These are phyloP conservation scores for Lepidochrysops patricia DNA, from an alignment of 2,888 invertebrate genomes.

Conservation along the genomic window DNA sequence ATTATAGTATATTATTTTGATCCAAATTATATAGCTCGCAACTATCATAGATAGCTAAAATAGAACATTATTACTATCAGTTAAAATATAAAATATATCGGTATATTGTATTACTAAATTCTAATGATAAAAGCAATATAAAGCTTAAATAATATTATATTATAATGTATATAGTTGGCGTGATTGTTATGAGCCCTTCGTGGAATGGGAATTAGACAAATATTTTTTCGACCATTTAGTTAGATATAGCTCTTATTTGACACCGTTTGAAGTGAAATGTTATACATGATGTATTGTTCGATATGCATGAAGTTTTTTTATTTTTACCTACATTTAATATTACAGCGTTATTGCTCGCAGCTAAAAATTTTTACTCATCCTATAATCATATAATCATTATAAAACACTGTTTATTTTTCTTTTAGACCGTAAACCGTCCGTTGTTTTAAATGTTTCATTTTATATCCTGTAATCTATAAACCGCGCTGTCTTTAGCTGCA, in stretches of 20 bases:
- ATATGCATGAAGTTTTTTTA: not conserved
- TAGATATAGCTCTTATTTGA: slow-evolving; percentile 16
- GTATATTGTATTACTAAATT: slow-evolving; percentile 27
- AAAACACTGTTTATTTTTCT: not conserved
- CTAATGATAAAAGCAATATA: slow-evolving; percentile 48
- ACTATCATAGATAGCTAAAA: slow-evolving; percentile 20
- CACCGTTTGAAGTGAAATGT: slow-evolving; percentile 1
- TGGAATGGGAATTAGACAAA: slow-evolving; percentile 36
- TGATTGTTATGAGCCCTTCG: slow-evolving; percentile 32
- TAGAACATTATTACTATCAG: slow-evolving; percentile 19
- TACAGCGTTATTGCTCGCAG: not conserved
- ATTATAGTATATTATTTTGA: not conserved
- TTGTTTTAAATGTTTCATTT: not conserved
- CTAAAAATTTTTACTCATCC: not conserved
- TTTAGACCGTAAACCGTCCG: slow-evolving; percentile 1
- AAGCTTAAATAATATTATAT: slow-evolving; percentile 45
- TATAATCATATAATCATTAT: too few relatives aligned
- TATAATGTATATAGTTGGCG: slow-evolving; percentile 28
- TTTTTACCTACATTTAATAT: not conserved
- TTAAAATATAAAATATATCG: slow-evolving; percentile 13
- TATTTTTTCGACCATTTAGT: slow-evolving; percentile 29
- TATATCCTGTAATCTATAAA: not conserved
- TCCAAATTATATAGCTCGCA: slow-evolving; percentile 15
- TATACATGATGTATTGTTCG: not conserved
- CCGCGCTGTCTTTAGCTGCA: not conserved